These are phyloP conservation scores for Leuciscus idus DNA, from an alignment of 2,113 vertebrate species.

Conservation along the genomic window DNA sequence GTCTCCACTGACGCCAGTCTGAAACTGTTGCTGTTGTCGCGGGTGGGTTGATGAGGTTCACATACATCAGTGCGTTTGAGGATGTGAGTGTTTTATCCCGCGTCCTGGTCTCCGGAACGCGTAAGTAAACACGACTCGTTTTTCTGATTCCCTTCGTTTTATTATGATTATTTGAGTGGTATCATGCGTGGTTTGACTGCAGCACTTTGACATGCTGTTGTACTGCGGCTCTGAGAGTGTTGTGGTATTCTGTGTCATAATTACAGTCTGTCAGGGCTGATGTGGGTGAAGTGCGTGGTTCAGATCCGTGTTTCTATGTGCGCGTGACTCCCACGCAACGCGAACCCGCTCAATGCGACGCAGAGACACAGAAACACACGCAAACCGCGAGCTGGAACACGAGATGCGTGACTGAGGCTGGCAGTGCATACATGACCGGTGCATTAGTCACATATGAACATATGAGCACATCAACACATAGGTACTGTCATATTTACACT, in stretches of 20 bases:
- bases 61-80: conserved; percentile 70
- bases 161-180: too few species aligned
- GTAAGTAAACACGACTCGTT: not conserved
- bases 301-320: conserved; percentile 41
- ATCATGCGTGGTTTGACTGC: not conserved
- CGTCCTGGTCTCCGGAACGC: conserved; percentile 32
- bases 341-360: conserved; percentile 42
- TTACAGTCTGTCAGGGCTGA: not conserved
- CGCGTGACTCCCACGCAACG: conserved; percentile 52
- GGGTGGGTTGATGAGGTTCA: conserved; percentile 60
- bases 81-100: conserved; percentile 63
- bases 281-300: conserved; percentile 21
- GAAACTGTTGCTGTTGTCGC: conserved; percentile 70
- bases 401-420: not conserved
- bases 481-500: too few species aligned
- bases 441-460: not conserved
- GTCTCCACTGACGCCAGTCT: conserved; percentile 64
- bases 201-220: not conserved
- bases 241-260: not conserved
- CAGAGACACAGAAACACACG: conserved; percentile 7
- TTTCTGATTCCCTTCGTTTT: too few species aligned
- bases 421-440: not conserved
- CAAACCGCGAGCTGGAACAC: not conserved
- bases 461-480: not conserved
- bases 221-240: not conserved